Conservation (phyloP, 92 coral and sea anemone species). For the Galaxea fascicularis region DNA sequence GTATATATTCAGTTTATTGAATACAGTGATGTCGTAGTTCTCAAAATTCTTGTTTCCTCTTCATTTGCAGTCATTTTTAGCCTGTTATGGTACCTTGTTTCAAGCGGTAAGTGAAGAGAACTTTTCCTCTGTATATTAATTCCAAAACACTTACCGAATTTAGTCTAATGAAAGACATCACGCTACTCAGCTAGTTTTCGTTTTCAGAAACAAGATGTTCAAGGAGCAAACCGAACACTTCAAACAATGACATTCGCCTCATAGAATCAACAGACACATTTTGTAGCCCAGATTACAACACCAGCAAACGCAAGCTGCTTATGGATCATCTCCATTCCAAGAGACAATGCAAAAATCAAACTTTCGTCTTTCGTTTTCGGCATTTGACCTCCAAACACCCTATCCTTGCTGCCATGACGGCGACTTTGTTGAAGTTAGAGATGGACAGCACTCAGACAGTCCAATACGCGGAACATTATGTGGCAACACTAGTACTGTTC, state of each 20-base stretch:
- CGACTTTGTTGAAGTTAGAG: constrained; percentile 57
- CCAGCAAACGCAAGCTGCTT: constrained; percentile 70
- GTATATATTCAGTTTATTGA: neutral
- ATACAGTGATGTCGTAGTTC: neutral
- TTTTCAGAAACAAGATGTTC: constrained; percentile 63
- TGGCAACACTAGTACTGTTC: constrained; percentile 31
- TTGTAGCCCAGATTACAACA: constrained; percentile 71
- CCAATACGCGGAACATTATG: constrained; percentile 58
- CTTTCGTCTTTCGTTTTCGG: constrained; percentile 65
- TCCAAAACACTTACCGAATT: neutral
- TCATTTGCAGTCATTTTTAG: neutral
- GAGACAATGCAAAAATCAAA: constrained; percentile 44
- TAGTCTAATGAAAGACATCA: no score
- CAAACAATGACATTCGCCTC: constrained; percentile 57
- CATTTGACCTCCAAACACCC: constrained; percentile 65
- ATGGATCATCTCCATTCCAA: constrained; percentile 66
- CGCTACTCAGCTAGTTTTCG: neutral
- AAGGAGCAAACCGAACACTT: constrained; percentile 24
- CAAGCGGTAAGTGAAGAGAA: constrained; percentile 8
- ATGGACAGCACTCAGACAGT: constrained; percentile 34
- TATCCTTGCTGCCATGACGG: constrained; percentile 21
- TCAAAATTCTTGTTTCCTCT: neutral
- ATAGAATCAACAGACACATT: constrained; percentile 65
- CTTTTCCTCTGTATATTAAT: neutral
- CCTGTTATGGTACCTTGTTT: neutral